Evolutionary conservation across 1,140 invertebrate species (phyloP), one percentile per base, ranked within the genome.

Genomic region (Zaprionus inermis): DNA sequence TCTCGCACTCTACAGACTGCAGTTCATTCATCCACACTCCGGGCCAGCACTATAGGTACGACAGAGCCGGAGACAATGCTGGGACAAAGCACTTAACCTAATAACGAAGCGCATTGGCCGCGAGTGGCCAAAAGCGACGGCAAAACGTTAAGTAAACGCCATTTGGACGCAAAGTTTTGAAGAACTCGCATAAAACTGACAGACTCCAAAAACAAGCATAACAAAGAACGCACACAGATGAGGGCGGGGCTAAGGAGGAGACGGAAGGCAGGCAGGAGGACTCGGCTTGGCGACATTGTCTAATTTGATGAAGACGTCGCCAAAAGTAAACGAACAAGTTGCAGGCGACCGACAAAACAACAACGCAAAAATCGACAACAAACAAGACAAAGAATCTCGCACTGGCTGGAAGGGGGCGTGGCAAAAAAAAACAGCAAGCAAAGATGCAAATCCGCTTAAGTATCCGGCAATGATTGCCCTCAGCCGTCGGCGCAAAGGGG

Each of bases 371-470:
- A 75, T 76, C 76, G 79, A 89, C 79, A 89, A 83, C 84, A 79
- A 88, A 83, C 76, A 89, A 73, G 79, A 68, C 68, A 64, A 71
- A 59, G 46, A 60, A 44, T 30, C 22, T 16, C 34, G 22, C 7
- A 9, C 57, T 41, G 57, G 10, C 24, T 18, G 7, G 12, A 9
- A 7, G 12, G 11, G 60, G 46, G 14, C 44, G 44, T 41, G 38
- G 32, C 68, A 55, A 61, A 59, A 46, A 32, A 10, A 32, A 7
- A 71, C 61, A 36, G 51, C 80, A 71, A 89, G 80, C 84, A 89
- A 78, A 88, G 79, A 90, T 90, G 86, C 81, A 91, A 91, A 91
- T 91, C 89, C 84, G 78, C 89, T 91, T 91, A 91, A 91, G 89
- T 88, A 91, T 86, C 81, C 80, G 86, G 90, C 81, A 88, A 88